Evolutionary conservation across 2,797 vertebrate genomes (phyloP).

Genomic region (Cryptoprocta ferox): DNA sequence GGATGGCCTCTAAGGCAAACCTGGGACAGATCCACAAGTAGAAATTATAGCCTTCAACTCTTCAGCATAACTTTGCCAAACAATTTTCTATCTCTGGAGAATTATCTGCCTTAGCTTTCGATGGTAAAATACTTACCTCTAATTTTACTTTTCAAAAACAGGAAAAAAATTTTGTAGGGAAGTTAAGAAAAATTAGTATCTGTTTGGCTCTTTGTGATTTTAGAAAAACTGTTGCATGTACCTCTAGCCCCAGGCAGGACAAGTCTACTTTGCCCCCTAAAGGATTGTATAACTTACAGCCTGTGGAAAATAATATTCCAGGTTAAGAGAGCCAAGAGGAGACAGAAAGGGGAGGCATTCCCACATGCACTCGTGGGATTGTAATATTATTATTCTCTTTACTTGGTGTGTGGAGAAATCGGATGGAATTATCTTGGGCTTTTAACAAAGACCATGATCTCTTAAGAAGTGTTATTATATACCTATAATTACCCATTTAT

Average conservation of each 20-base stretch:
- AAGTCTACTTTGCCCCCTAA: not conserved
- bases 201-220: conserved; percentile 49
- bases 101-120: conserved; percentile 9
- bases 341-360: not conserved
- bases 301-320: conserved; percentile 52
- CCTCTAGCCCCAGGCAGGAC: not conserved
- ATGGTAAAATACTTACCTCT: conserved; percentile 45
- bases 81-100: not conserved
- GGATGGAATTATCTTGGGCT: conserved; percentile 53
- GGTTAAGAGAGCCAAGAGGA: not conserved
- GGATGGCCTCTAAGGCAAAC: not conserved
- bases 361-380: not conserved
- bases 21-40: not conserved
- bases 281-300: conserved; percentile 25
- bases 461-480: conserved; percentile 64
- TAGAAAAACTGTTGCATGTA: conserved; percentile 53
- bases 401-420: conserved; percentile 60
- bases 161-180: not conserved
- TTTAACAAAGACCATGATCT: conserved; percentile 67
- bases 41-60: not conserved
- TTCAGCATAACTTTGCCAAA: not conserved
- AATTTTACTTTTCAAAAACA: conserved; percentile 17
- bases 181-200: conserved; percentile 42
- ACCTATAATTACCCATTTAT: not conserved
- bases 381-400: conserved; percentile 24